A percentile compares a stretch with the other conserved stretches of the same genome.
phyloP scores from a whole-genome alignment of 2,888 invertebrate genomes.

The Ophraella communa region DNA sequence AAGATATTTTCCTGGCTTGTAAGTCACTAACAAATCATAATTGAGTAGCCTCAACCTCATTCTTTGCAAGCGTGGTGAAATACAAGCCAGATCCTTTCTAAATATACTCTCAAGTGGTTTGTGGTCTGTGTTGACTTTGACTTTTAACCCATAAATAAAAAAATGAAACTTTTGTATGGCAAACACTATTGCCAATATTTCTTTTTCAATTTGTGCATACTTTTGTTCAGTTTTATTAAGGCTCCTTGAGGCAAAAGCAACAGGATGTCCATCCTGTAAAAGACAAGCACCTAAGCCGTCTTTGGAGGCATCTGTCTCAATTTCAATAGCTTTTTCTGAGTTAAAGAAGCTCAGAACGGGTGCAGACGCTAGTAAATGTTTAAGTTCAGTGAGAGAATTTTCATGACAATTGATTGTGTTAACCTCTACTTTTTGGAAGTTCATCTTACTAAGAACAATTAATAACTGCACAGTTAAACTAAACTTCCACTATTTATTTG shows the following conservation, averaged over 20 bases:
- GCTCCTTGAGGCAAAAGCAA: conserved; percentile 51
- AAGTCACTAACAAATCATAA: conserved; percentile 42
- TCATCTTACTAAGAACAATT: too few relatives aligned
- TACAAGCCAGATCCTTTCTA: conserved; percentile 42
- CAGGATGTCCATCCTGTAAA: conserved; percentile 48
- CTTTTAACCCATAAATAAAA: conserved; percentile 42
- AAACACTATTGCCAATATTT: conserved; percentile 39
- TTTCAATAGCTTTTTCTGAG: conserved; percentile 37
- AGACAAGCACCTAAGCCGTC: conserved; percentile 49
- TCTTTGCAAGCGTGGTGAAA: too few relatives aligned
- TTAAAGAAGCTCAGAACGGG: conserved; percentile 43
- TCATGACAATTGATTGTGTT: too few relatives aligned
- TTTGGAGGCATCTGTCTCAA: conserved; percentile 48
- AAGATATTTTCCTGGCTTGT: conserved; percentile 44
- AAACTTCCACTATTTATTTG: too few relatives aligned
- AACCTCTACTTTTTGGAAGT: too few relatives aligned
- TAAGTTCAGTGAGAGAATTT: conserved; percentile 34
- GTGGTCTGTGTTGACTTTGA: conserved; percentile 48
- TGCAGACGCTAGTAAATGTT: conserved; percentile 38
- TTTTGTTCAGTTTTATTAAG: conserved; percentile 47
- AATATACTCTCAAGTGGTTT: conserved; percentile 49
- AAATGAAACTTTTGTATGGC: conserved; percentile 51
- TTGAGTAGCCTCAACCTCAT: too few relatives aligned
- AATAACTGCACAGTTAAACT: too few relatives aligned
- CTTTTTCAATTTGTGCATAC: conserved; percentile 55